Conservation (phyloP, 2,113 vertebrate genomes). For the Amphiprion ocellaris region DNA sequence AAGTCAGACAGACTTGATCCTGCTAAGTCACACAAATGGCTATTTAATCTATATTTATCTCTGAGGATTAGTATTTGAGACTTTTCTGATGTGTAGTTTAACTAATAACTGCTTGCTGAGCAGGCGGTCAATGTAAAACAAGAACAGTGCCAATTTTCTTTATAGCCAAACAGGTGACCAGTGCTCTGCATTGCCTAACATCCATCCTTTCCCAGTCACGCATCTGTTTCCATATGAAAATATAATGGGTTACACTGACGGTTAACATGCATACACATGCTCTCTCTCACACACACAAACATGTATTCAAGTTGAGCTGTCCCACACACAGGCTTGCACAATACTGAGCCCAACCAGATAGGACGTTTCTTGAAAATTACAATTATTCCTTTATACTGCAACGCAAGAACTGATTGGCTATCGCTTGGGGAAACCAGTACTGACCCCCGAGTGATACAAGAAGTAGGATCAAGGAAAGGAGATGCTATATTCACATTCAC, state of each 20-base stretch:
- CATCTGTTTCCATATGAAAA: constrained; percentile 70
- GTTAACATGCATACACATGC: constrained; percentile 57
- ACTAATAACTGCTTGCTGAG: constrained; percentile 33
- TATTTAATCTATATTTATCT: constrained; percentile 9
- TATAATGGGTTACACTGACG: constrained; percentile 70
- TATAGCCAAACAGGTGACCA: constrained; percentile 43
- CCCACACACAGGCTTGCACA: constrained; percentile 63
- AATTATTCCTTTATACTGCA: constrained; percentile 84
- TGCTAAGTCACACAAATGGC: not conserved
- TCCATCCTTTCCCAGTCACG: constrained; percentile 53
- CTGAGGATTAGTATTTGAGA: constrained; percentile 43
- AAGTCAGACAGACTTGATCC: constrained; percentile 2
- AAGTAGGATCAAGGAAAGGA: constrained; percentile 72
- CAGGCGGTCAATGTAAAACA: constrained; percentile 44
- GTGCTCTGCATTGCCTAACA: constrained; percentile 59
- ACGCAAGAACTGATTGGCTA: constrained; percentile 88
- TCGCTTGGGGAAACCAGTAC: constrained; percentile 75
- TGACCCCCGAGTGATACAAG: constrained; percentile 77
- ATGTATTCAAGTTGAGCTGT: constrained; percentile 70
- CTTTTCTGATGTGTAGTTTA: constrained; percentile 40
- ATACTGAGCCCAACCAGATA: constrained; percentile 62
- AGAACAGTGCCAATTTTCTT: constrained; percentile 29
- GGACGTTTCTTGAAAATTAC: constrained; percentile 78
- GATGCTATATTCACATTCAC: constrained; percentile 46
- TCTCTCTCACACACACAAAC: constrained; percentile 56